These are phyloP conservation scores for Naso thynnoides DNA, from an alignment of 2,797 vertebrate genomes.

Conservation along the genomic window DNA sequence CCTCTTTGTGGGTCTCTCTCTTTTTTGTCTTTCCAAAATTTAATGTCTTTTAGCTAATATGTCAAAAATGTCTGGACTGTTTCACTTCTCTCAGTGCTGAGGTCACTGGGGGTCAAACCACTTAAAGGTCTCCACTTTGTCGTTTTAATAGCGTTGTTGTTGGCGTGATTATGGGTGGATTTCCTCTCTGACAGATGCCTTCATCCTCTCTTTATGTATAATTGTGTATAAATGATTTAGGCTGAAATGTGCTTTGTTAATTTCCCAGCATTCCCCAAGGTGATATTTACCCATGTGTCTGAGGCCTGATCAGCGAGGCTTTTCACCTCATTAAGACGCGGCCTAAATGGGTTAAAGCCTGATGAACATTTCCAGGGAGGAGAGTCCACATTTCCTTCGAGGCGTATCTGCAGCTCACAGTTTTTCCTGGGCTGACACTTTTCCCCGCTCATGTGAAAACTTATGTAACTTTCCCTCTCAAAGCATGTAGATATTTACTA, in stretches of 20 bases:
- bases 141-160: slow-evolving; percentile 64
- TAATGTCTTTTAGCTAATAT: slow-evolving; percentile 48
- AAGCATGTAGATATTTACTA: slow-evolving; percentile 31
- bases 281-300: slow-evolving; percentile 65
- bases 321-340: slow-evolving; percentile 67
- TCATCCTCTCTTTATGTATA: slow-evolving; percentile 52
- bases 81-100: slow-evolving; percentile 25
- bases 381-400: slow-evolving; percentile 66
- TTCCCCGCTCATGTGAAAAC: slow-evolving; percentile 42
- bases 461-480: slow-evolving; percentile 28
- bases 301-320: slow-evolving; percentile 53
- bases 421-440: slow-evolving; percentile 75
- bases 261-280: slow-evolving; percentile 61
- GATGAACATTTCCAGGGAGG: slow-evolving; percentile 71
- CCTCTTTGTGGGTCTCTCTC: slow-evolving; percentile 4
- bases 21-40: slow-evolving; percentile 33
- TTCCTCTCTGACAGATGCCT: slow-evolving; percentile 64
- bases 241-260: slow-evolving; percentile 60
- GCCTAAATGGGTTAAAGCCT: slow-evolving; percentile 59
- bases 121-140: slow-evolving; percentile 65
- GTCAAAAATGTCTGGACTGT: slow-evolving; percentile 48
- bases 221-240: slow-evolving; percentile 62
- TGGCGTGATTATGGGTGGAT: slow-evolving; percentile 65
- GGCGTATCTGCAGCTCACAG: slow-evolving; percentile 73
- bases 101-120: slow-evolving; percentile 63